Conservation (phyloP, 2,113 vertebrate genomes). For the Naja naja region DNA sequence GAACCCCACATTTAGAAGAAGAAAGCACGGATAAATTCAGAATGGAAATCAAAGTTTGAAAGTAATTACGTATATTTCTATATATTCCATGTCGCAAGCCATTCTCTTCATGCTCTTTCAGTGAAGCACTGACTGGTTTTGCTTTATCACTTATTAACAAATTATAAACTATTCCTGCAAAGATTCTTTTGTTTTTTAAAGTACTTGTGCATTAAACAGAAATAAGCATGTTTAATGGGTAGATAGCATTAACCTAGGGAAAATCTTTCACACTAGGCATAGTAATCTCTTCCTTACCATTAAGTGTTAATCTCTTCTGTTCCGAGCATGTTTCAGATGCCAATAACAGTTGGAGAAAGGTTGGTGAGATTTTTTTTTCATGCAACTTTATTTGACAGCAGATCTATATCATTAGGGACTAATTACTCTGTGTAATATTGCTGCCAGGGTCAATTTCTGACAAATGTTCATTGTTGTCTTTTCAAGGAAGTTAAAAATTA, state of each 20-base stretch:
- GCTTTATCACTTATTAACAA: neutral
- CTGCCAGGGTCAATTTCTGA: constrained; percentile 42
- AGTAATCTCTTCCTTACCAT: constrained; percentile 36
- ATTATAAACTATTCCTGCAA: constrained; percentile 1
- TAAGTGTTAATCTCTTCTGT: constrained; percentile 34
- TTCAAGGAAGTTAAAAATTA: constrained; percentile 35
- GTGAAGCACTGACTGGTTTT: neutral
- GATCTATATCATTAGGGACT: constrained; percentile 59
- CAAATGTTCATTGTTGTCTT: constrained; percentile 39
- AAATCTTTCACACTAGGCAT: neutral
- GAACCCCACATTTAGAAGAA: neutral
- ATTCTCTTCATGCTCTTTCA: neutral
- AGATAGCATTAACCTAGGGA: constrained; percentile 24
- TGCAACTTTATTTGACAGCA: constrained; percentile 46
- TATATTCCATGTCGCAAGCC: neutral
- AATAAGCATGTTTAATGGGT: constrained; percentile 42
- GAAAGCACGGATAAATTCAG: neutral
- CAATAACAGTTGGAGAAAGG: constrained; percentile 41
- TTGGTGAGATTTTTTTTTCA: neutral
- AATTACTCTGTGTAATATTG: constrained; percentile 47
- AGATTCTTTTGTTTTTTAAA: constrained; percentile 27
- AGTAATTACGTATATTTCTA: neutral
- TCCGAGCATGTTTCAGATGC: constrained; percentile 45
- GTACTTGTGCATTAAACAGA: constrained; percentile 42
- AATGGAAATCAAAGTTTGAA: neutral